Conservation (phyloP, 2,888 invertebrate species). For the Apamea anceps region DNA sequence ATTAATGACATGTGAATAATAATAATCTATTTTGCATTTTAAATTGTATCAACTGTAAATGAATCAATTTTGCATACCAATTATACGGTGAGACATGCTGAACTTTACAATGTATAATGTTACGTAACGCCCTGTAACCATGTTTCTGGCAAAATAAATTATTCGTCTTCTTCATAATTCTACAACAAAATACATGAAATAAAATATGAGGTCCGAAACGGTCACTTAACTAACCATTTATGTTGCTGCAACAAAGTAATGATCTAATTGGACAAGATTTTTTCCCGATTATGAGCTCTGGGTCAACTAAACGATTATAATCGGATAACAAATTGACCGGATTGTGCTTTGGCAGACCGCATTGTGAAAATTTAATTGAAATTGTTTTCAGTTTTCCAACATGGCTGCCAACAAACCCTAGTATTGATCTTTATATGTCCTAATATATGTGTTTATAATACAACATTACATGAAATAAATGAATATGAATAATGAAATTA, state of each 20-base stretch:
- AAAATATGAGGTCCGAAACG: neutral
- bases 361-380: conserved; percentile 16
- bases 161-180: neutral
- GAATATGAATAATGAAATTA: neutral
- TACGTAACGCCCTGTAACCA: no score
- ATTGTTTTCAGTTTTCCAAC: conserved; percentile 12
- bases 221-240: neutral
- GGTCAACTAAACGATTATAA: neutral
- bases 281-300: neutral
- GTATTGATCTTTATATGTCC: neutral
- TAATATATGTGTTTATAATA: neutral
- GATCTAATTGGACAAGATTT: neutral
- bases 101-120: no score
- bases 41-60: no score
- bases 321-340: neutral
- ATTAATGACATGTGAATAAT: no score
- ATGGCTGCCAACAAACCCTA: neutral
- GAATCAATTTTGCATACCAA: no score
- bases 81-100: no score
- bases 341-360: neutral
- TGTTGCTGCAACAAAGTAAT: neutral
- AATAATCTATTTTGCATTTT: no score
- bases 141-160: no score
- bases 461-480: neutral
- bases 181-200: neutral